Base-by-base conservation (phyloP, 2,888 invertebrate species). In the Metopia argyrocephala region DNA sequence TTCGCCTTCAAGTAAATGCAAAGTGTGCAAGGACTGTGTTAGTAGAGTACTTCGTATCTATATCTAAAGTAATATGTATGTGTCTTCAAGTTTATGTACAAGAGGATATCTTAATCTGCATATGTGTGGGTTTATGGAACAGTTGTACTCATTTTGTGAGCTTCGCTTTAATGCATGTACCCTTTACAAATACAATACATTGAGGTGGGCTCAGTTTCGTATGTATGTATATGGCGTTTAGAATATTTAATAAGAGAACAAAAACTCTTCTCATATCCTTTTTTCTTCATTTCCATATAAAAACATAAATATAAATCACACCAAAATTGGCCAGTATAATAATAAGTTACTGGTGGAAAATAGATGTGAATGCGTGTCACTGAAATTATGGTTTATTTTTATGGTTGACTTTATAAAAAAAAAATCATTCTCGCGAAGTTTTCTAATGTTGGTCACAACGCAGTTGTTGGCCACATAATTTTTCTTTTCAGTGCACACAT, bases 11-110 rank as follows among this genome's bases (percentile, higher is more conserved):
- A 73, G 78, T 66, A 56, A 74, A 56, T 75, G 61, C 65, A 78
- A 78, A 81, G 78, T 81, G 81, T 81, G 80, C 80, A 76, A 80
- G 76, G 80, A 71, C 80, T 80, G 27, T 78, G 69, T 79, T 74
- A 65, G 57, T 69, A 73, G 73, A 69, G 64, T 76, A 38, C 76
- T 50, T 62, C 5, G 56, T 68, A 71, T 56, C 38, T 66, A 71
- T 46, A 78, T 46, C 18, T 21, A 62, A 9, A 46, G 20, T 12
- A 48, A 25, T 54, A 28, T 25, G 18, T 46, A 15, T 38, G 18
- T 46, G 38, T 38, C 38, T 15, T 38, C 15, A 38, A 38, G 15
- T 12, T 45, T 45, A 46, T 54, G 25, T 18, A n/a, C 9, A 21
- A 20, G 27, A 6, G 46, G 46, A n/a, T 56, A 45, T 23, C 27